Percentiles rank a stretch among this genome's conserved stretches.
Conservation (phyloP, 2,113 vertebrate species). For the Rallus limicola region DNA sequence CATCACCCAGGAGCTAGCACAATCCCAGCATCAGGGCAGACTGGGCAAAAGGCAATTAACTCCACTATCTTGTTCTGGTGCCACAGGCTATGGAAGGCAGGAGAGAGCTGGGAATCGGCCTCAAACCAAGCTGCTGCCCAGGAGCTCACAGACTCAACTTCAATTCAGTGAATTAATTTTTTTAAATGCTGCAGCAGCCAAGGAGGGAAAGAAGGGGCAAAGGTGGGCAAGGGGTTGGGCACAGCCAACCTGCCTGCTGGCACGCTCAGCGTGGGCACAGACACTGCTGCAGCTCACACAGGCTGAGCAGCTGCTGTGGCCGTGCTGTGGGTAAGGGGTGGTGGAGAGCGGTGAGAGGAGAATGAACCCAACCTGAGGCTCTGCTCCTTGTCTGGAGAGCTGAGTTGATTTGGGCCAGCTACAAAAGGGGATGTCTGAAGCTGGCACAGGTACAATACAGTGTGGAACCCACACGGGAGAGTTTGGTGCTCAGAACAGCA, state of each 20-base stretch:
- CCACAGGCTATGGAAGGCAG: not conserved
- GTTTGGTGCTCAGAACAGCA: not conserved
- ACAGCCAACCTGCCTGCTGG: not conserved
- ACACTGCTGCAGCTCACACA: not conserved
- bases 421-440: not conserved
- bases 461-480: not conserved
- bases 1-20: not conserved
- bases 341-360: not conserved
- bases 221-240: not conserved
- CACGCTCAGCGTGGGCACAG: not conserved
- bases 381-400: not conserved
- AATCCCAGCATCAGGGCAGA: not conserved
- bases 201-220: not conserved
- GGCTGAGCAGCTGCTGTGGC: not conserved
- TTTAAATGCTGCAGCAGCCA: not conserved
- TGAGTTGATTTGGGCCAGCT: accelerated
- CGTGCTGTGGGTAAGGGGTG: not conserved
- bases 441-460: accelerated
- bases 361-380: accelerated
- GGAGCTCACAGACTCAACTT: not conserved
- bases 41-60: not conserved
- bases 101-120: not conserved
- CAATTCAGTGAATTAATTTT: not conserved
- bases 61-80: not conserved
- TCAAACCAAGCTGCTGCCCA: not conserved